Evolutionary conservation across 2,888 invertebrate genomes (phyloP).

Genomic region (Pyrrhia umbra): DNA sequence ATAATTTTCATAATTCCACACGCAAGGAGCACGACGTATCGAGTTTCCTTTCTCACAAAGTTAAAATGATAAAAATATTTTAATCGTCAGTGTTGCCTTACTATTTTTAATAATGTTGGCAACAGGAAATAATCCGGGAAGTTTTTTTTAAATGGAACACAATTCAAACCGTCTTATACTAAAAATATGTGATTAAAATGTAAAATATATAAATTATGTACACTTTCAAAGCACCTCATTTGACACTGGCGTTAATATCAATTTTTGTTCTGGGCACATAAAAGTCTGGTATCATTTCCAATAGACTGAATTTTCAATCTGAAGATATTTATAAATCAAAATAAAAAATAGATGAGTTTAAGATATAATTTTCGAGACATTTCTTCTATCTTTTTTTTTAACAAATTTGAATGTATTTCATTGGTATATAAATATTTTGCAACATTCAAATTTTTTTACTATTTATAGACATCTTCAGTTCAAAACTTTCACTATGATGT

Average conservation of each 20-base stretch:
- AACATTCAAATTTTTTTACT: constrained; percentile 20
- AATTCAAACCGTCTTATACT: constrained; percentile 76
- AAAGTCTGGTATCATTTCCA: constrained; percentile 37
- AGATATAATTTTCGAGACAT: constrained; percentile 26
- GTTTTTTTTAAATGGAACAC: constrained; percentile 62
- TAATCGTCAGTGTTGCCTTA: constrained; percentile 65
- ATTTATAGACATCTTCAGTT: constrained; percentile 53
- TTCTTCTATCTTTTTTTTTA: not conserved
- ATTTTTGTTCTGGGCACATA: constrained; percentile 75
- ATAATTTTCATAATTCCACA: constrained; percentile 53
- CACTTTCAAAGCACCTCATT: constrained; percentile 85
- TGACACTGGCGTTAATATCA: constrained; percentile 83
- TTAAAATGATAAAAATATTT: constrained; percentile 55
- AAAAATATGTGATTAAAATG: constrained; percentile 76
- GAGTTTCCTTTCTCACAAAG: constrained; percentile 46
- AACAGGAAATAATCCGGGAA: constrained; percentile 59
- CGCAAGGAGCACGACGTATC: constrained; percentile 50
- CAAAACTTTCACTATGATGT: constrained; percentile 68
- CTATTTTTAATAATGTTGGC: constrained; percentile 61
- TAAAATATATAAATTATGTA: constrained; percentile 81
- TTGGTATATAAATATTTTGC: not conserved
- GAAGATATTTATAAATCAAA: constrained; percentile 34
- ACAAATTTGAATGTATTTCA: constrained; percentile 19
- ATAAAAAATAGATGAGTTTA: not conserved
- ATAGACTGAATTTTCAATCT: constrained; percentile 29